Evolutionary conservation across 2,113 vertebrate species (phyloP), one percentile per base, ranked within the genome.

Genomic region (Cairina moschata): DNA sequence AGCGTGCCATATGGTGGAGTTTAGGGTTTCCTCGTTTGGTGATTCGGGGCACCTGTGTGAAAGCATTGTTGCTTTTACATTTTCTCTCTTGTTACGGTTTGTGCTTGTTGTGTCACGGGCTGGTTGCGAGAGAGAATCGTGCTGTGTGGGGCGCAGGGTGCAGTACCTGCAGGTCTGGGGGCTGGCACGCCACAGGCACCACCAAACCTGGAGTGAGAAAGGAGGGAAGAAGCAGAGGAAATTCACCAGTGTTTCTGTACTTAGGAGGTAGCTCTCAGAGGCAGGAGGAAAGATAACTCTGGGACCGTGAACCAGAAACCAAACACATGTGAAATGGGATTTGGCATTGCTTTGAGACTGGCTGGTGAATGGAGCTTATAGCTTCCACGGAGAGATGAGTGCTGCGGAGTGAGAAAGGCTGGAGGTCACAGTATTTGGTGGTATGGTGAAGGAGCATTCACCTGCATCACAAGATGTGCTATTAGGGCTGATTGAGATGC

Each of bases 21-120:
- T 87, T 69, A 65, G 7, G 9, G 28, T 88, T 94, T 83, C 62
- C 86, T 96, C 95, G 71, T 93, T 95, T 91, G 74, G 36, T 2
- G n/a, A 48, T 40, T 68, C 91, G 71, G 73, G 74, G 38, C 74
- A 97, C 91, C 84, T 96, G 68, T 90, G 67, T 91, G 89, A 93
- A 94, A 66, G 86, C 56, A 77, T 36, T 80, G 88, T 22, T 87
- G 38, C 38, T 92, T 94, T 84, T 79, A 34, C 66, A 91, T 95
- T 84, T 86, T 84, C 23, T 84, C 23, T 89, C 69, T 91, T 62
- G 54, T 48, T 75, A 48, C 23, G 87, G 32, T 91, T 93, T 63
- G 50, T 65, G 28, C 62, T 86, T 76, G 9, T 82, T 89, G 17
- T 79, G 46, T 66, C 74, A 83, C 23, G 66, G 55, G 62, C 59